Evolutionary conservation across 2,888 invertebrate genomes (phyloP).

Genomic region (Embidobia sp.): DNA sequence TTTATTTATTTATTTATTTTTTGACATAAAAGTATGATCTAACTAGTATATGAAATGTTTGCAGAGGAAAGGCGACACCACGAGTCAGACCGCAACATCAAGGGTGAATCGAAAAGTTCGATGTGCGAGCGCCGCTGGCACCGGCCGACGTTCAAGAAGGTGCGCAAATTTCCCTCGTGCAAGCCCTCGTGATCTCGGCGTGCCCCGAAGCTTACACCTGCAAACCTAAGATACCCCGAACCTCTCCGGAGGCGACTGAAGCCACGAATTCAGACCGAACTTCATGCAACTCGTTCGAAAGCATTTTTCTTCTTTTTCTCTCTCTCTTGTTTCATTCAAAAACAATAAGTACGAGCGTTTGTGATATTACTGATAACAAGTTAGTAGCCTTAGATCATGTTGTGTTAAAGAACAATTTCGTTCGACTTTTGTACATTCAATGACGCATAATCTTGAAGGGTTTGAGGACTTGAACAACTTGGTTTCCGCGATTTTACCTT

Average conservation of each 20-base stretch:
- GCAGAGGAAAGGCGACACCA: slow-evolving; percentile 40
- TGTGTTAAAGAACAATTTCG: slow-evolving; percentile 38
- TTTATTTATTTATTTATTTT: slow-evolving; percentile 2
- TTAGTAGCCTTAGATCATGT: slow-evolving; percentile 68
- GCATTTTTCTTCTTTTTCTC: not conserved
- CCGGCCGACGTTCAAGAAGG: slow-evolving; percentile 24
- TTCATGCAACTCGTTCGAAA: not conserved
- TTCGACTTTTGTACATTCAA: slow-evolving; percentile 27
- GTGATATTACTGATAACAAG: slow-evolving; percentile 79
- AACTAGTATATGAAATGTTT: too few relatives aligned
- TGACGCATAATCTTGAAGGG: slow-evolving; percentile 1
- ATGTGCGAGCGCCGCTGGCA: slow-evolving; percentile 30
- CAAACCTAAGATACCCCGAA: not conserved
- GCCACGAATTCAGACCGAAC: not conserved
- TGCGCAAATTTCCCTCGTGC: slow-evolving; percentile 49
- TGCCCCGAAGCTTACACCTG: not conserved
- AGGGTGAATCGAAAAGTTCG: slow-evolving; percentile 26
- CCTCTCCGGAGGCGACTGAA: slow-evolving; percentile 2
- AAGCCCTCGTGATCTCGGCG: slow-evolving; percentile 37
- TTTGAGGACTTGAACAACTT: too few relatives aligned
- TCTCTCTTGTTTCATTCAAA: slow-evolving; percentile 63
- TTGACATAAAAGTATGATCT: not conserved
- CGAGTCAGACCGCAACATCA: slow-evolving; percentile 15
- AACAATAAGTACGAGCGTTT: slow-evolving; percentile 76
- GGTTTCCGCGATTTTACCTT: too few relatives aligned